Percentiles rank a stretch among this genome's conserved stretches.
These are phyloP conservation scores for Xestoiulus laeticollis DNA, from an alignment of 2,888 invertebrate genomes.

Conservation along the genomic window DNA sequence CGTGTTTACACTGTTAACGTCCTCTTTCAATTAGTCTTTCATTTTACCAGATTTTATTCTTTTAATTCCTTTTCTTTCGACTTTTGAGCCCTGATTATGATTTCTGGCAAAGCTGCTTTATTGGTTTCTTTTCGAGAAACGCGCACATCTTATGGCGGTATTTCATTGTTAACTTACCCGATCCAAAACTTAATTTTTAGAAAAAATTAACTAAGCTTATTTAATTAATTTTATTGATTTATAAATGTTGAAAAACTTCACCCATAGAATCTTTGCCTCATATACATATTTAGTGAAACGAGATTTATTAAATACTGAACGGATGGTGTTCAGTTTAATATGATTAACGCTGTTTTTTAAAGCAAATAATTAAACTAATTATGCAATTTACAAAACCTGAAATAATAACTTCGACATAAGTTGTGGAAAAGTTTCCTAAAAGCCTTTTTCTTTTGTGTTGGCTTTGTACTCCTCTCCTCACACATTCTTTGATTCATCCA, in stretches of 20 bases:
- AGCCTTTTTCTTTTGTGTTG: neutral
- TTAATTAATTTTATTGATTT: no score
- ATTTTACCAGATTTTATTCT: neutral
- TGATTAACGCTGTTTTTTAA: no score
- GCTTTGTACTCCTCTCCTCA: neutral
- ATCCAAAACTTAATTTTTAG: no score
- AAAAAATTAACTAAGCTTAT: no score
- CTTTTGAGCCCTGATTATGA: neutral
- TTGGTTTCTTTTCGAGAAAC: neutral
- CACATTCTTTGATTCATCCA: constrained; percentile 7
- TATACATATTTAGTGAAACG: no score
- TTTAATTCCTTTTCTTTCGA: neutral
- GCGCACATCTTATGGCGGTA: neutral
- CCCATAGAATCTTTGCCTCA: no score
- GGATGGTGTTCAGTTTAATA: no score
- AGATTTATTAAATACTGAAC: no score
- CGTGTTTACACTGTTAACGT: neutral
- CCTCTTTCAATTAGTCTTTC: neutral
- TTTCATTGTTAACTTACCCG: no score
- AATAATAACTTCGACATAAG: neutral
- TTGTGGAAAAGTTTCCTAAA: neutral
- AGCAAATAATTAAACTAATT: no score
- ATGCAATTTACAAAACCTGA: no score
- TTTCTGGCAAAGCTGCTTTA: neutral
- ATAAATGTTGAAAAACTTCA: no score